Conservation (phyloP, 23 tunicate genomes). For the Oikopleura vanhoeffeni region DNA sequence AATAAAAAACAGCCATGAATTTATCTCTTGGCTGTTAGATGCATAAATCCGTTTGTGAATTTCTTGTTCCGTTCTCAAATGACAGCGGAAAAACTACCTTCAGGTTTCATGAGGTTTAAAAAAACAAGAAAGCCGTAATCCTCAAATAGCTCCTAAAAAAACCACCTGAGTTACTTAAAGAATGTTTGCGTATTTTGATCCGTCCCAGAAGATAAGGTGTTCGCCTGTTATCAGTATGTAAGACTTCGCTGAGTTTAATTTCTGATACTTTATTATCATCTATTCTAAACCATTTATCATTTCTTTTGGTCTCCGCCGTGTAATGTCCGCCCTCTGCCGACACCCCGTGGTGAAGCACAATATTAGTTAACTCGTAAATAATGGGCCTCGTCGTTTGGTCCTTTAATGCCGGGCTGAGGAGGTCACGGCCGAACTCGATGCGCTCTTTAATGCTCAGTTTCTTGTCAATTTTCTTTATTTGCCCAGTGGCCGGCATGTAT, state of each 20-base stretch:
- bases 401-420: neutral
- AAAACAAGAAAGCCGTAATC: too few relatives aligned
- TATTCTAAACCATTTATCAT: neutral
- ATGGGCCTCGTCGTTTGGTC: neutral
- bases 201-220: neutral
- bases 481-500: neutral
- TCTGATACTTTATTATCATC: neutral
- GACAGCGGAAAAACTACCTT: too few relatives aligned
- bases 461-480: neutral
- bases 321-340: constrained; percentile 14
- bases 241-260: constrained; percentile 5
- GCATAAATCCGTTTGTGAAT: too few relatives aligned
- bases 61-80: too few relatives aligned
- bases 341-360: constrained; percentile 8
- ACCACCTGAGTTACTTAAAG: too few relatives aligned
- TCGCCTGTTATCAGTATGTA: constrained; percentile 6
- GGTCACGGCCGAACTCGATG: neutral
- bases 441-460: neutral
- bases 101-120: too few relatives aligned
- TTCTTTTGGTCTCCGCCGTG: neutral
- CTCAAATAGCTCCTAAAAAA: too few relatives aligned
- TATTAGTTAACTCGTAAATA: neutral
- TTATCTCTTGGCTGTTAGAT: too few relatives aligned
- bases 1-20: too few relatives aligned
- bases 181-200: too few relatives aligned